These are phyloP conservation scores for Pica pica DNA, from an alignment of 2,113 vertebrate species.

Conservation along the genomic window DNA sequence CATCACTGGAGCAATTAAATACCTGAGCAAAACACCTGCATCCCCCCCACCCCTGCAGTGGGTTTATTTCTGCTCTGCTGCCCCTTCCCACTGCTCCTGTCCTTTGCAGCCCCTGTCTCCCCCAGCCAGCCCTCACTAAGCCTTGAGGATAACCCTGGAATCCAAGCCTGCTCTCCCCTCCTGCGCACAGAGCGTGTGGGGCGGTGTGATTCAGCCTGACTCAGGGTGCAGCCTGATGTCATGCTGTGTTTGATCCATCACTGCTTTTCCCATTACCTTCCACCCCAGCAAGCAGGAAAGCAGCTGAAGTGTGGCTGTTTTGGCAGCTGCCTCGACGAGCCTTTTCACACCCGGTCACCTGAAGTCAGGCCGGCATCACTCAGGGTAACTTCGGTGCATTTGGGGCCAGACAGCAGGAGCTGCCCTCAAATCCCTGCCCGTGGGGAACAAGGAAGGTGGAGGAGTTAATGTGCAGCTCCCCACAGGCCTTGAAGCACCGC, in stretches of 20 bases:
- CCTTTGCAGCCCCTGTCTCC: rapidly evolving
- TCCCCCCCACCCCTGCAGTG: background rate
- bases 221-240: background rate
- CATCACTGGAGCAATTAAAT: background rate
- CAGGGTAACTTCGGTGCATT: background rate
- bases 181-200: rapidly evolving
- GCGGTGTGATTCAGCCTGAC: background rate
- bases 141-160: background rate
- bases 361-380: rapidly evolving
- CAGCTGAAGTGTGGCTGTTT: background rate
- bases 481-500: background rate
- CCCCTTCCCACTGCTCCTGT: background rate
- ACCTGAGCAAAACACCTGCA: background rate
- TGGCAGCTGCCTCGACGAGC: background rate
- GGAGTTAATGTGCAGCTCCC: constrained; percentile 3
- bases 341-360: background rate
- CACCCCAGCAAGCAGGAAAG: background rate
- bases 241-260: background rate
- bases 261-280: background rate
- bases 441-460: background rate
- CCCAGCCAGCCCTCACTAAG: background rate
- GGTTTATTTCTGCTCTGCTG: background rate
- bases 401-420: background rate
- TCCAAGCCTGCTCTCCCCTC: background rate
- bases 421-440: background rate